Evolutionary conservation across 2,113 vertebrate genomes (phyloP).

Genomic region (Poeciliopsis occidentalis): DNA sequence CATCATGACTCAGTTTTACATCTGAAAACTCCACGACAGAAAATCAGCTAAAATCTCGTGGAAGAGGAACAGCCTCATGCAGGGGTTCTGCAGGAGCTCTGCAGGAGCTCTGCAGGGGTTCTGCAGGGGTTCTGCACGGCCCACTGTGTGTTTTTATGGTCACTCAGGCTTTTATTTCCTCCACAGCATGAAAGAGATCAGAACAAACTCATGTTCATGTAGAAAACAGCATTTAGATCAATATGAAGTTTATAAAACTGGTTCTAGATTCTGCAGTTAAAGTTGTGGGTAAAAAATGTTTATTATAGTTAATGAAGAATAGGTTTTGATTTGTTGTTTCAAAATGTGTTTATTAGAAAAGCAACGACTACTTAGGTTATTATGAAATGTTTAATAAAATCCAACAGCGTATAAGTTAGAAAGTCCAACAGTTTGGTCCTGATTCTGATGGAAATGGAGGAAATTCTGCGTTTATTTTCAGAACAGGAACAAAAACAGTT

Average conservation of each 20-base stretch:
- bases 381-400: no score
- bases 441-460: background rate
- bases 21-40: conserved; percentile 33
- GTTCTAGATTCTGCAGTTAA: background rate
- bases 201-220: conserved; percentile 32
- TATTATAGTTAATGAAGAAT: background rate
- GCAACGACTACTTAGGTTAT: no score
- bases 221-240: conserved; percentile 23
- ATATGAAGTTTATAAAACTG: background rate
- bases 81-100: conserved; percentile 53
- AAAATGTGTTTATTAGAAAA: no score
- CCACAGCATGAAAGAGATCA: background rate
- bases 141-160: conserved; percentile 33
- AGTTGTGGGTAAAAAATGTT: background rate
- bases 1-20: conserved; percentile 6
- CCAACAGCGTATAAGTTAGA: no score
- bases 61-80: conserved; percentile 50
- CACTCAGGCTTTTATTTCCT: background rate
- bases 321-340: background rate
- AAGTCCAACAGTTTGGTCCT: background rate
- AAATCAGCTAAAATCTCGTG: conserved; percentile 17
- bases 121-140: conserved; percentile 23
- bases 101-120: background rate
- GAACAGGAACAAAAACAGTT: background rate
- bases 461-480: background rate